Conservation (phyloP, 1,140 invertebrate genomes). For the Planococcus citri region DNA sequence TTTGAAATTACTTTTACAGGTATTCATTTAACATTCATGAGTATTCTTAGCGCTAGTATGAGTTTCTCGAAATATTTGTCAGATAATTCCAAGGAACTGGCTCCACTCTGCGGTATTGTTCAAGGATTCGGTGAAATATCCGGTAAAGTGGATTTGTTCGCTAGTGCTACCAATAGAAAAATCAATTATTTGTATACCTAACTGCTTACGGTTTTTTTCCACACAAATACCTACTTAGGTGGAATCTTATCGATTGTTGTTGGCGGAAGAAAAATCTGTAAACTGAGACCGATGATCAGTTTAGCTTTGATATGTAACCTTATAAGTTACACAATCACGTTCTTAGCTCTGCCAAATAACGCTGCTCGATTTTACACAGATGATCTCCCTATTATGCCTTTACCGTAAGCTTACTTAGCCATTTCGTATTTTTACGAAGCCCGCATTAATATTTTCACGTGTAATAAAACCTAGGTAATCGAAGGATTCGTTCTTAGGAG, state of each 20-base stretch:
- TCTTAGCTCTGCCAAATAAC: background rate
- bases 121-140: background rate
- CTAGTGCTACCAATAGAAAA: too few species aligned
- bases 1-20: too few species aligned
- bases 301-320: background rate
- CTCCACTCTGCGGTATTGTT: background rate
- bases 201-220: too few species aligned
- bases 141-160: background rate
- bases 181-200: too few species aligned
- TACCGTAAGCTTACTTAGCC: background rate
- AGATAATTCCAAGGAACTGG: background rate
- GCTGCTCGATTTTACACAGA: background rate
- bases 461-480: too few species aligned
- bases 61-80: background rate
- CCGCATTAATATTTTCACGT: too few species aligned
- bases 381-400: background rate
- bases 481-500: too few species aligned
- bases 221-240: background rate
- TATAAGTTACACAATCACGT: background rate
- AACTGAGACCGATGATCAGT: background rate
- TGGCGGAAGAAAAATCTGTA: background rate
- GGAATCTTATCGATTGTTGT: background rate
- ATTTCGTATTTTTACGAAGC: too few species aligned
- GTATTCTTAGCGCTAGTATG: background rate
- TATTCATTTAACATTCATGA: background rate